A percentile compares a stretch with the other conserved stretches of the same genome.
These are phyloP conservation scores for Berghia stephanieae DNA, from an alignment of 1,140 invertebrate genomes.

Conservation along the genomic window DNA sequence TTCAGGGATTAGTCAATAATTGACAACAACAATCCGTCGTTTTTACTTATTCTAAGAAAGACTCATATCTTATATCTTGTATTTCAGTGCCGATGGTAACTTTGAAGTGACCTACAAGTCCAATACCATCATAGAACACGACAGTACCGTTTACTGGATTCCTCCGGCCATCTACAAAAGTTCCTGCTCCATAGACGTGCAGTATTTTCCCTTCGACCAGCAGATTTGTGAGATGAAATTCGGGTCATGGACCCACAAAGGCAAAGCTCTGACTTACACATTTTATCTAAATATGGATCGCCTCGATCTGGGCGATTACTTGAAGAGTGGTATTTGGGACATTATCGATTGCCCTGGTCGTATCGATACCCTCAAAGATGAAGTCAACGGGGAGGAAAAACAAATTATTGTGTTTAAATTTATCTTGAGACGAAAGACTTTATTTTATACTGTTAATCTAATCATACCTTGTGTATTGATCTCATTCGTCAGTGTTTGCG, in stretches of 20 bases:
- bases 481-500: slow-evolving; percentile 86
- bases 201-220: slow-evolving; percentile 93
- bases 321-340: slow-evolving; percentile 99
- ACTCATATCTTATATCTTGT: slow-evolving; percentile 21
- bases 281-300: slow-evolving; percentile 95
- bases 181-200: slow-evolving; percentile 99
- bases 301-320: slow-evolving; percentile 95
- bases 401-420: slow-evolving; percentile 71
- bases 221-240: slow-evolving; percentile 99
- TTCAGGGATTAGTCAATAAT: too few relatives aligned
- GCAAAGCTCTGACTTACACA: slow-evolving; percentile 93
- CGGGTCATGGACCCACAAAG: slow-evolving; percentile 99
- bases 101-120: slow-evolving; percentile 84
- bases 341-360: slow-evolving; percentile 90
- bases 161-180: slow-evolving; percentile 99
- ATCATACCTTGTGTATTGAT: slow-evolving; percentile 62
- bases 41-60: too few relatives aligned
- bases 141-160: slow-evolving; percentile 94
- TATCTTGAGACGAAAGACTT: slow-evolving; percentile 93
- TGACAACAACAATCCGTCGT: too few relatives aligned
- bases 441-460: slow-evolving; percentile 97
- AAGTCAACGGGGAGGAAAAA: slow-evolving; percentile 50
- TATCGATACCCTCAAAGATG: slow-evolving; percentile 47
- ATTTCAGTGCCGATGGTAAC: slow-evolving; percentile 57
- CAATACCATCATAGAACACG: slow-evolving; percentile 93